These are phyloP conservation scores for Andinoacara biseriatus DNA, from an alignment of 2,113 vertebrate species.

Conservation along the genomic window DNA sequence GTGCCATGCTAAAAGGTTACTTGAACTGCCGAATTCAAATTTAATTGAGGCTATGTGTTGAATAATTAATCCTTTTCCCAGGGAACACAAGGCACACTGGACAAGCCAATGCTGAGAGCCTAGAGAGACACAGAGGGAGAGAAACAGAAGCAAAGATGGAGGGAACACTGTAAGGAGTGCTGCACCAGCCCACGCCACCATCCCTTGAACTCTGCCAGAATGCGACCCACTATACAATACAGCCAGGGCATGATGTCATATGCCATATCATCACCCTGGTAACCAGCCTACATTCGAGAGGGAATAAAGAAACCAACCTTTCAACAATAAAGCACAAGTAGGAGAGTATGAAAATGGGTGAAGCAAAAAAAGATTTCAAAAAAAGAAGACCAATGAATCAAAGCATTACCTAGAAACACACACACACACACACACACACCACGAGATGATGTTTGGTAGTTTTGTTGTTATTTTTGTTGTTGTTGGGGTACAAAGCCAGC, in stretches of 20 bases:
- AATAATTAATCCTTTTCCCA: slow-evolving; percentile 81
- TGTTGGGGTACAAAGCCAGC: slow-evolving; percentile 68
- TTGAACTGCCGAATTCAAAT: slow-evolving; percentile 80
- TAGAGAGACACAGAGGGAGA: slow-evolving; percentile 31
- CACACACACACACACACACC: background rate
- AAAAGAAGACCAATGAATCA: slow-evolving; percentile 32
- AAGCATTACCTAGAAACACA: slow-evolving; percentile 7
- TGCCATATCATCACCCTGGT: slow-evolving; percentile 70
- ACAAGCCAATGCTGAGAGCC: slow-evolving; percentile 57
- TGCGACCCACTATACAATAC: slow-evolving; percentile 48
- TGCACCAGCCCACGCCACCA: slow-evolving; percentile 51
- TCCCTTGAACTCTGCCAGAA: slow-evolving; percentile 67
- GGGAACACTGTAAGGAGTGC: slow-evolving; percentile 26
- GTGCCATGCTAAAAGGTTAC: slow-evolving; percentile 79
- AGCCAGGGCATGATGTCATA: slow-evolving; percentile 74
- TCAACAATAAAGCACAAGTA: slow-evolving; percentile 46
- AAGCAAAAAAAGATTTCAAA: slow-evolving; percentile 14
- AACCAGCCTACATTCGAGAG: slow-evolving; percentile 57
- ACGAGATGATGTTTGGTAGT: slow-evolving; percentile 41
- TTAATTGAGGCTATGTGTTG: slow-evolving; percentile 78
- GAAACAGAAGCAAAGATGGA: slow-evolving; percentile 50
- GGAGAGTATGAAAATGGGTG: slow-evolving; percentile 32
- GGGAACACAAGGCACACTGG: slow-evolving; percentile 68
- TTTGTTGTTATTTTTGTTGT: slow-evolving; percentile 63
- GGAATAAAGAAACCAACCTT: slow-evolving; percentile 62